Conservation (phyloP, 2,797 vertebrate genomes). For the Ctenochaetus hawaiiensis region DNA sequence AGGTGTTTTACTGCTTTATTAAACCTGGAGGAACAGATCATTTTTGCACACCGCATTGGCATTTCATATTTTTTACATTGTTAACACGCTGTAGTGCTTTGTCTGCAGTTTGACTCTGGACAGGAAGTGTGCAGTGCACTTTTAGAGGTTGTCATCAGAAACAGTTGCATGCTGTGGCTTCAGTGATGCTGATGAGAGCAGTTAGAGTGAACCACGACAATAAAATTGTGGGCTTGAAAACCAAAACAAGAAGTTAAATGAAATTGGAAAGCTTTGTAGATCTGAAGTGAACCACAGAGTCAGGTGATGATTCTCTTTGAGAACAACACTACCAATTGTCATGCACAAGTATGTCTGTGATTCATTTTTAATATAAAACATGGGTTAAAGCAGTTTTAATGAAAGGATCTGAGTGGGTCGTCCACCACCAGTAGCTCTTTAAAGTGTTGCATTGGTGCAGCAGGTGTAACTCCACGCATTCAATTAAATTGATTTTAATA, state of each 20-base stretch:
- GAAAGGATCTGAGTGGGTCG: not conserved
- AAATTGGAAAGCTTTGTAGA: not conserved
- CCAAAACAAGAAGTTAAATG: not conserved
- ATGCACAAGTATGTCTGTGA: not conserved
- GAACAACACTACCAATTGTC: not conserved
- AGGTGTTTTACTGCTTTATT: too few species aligned
- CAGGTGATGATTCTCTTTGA: not conserved
- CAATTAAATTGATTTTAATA: not conserved
- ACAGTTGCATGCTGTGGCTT: not conserved
- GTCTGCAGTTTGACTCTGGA: not conserved
- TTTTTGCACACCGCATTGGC: not conserved
- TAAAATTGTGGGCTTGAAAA: not conserved
- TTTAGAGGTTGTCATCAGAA: not conserved
- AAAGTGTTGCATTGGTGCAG: constrained; percentile 1
- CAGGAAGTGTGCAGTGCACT: not conserved
- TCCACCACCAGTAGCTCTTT: not conserved
- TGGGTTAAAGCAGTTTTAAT: not conserved
- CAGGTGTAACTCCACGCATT: constrained; percentile 3
- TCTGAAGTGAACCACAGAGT: not conserved
- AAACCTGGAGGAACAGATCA: too few species aligned
- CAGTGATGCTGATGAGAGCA: not conserved
- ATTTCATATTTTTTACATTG: not conserved
- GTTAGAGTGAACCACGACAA: not conserved
- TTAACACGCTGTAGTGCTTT: not conserved
- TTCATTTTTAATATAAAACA: not conserved